phyloP scores from a whole-genome alignment of 1,140 invertebrate genomes.

The Macrobrachium nipponense region DNA sequence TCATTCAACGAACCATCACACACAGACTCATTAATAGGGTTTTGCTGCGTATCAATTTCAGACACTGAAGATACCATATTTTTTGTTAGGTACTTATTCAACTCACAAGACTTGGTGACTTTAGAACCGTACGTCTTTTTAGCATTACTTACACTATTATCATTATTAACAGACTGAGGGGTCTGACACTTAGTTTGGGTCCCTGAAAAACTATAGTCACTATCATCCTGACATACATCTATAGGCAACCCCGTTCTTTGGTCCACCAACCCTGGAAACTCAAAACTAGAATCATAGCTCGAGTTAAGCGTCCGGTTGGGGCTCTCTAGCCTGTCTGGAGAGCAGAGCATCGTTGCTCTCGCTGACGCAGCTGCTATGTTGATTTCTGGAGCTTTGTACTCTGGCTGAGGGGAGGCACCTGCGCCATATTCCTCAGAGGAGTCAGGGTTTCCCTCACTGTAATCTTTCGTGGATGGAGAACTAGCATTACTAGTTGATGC shows the following conservation, averaged over 20 bases:
- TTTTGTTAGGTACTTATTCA: slow-evolving; percentile 49
- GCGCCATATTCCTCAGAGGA: slow-evolving; percentile 48
- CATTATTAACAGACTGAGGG: slow-evolving; percentile 8
- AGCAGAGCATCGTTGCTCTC: slow-evolving; percentile 14
- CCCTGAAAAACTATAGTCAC: slow-evolving; percentile 46
- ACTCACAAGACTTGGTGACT: slow-evolving; percentile 39
- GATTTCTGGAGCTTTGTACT: slow-evolving; percentile 53
- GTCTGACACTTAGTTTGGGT: slow-evolving; percentile 49
- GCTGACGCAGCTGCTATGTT: slow-evolving; percentile 30
- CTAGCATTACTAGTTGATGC: slow-evolving; percentile 59
- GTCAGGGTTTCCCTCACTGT: slow-evolving; percentile 56
- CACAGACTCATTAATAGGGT: slow-evolving; percentile 9
- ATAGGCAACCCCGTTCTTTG: slow-evolving; percentile 60
- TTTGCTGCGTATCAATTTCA: slow-evolving; percentile 43
- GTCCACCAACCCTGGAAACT: slow-evolving; percentile 58
- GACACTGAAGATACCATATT: slow-evolving; percentile 26
- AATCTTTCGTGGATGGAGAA: slow-evolving; percentile 58
- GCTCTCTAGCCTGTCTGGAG: slow-evolving; percentile 43
- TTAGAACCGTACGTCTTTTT: slow-evolving; percentile 39
- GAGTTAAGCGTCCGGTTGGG: slow-evolving; percentile 44
- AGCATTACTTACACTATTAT: background rate
- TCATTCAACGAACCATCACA: slow-evolving; percentile 38
- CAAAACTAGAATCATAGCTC: slow-evolving; percentile 54
- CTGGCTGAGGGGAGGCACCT: slow-evolving; percentile 39
- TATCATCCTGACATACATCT: slow-evolving; percentile 38